phyloP scores from a whole-genome alignment of 2,797 vertebrate genomes.

The Lepus oiostolus region DNA sequence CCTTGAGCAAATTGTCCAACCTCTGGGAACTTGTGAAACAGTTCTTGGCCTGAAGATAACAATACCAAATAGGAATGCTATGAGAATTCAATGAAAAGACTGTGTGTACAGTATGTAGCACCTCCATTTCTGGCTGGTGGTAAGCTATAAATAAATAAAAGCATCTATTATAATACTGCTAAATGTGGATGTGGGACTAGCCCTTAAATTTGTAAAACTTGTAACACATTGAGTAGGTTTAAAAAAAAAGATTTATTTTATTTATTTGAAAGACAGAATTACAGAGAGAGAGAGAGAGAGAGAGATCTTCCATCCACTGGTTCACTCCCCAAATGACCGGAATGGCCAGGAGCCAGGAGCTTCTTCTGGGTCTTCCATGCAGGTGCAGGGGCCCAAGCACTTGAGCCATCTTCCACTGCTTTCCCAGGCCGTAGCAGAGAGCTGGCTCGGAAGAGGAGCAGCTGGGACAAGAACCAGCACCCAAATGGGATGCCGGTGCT shows the following conservation, averaged over 20 bases:
- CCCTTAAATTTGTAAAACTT: background rate
- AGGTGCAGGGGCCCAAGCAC: too few species aligned
- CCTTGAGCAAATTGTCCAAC: background rate
- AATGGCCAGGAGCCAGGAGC: too few species aligned
- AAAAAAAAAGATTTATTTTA: too few species aligned
- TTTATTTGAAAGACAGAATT: too few species aligned
- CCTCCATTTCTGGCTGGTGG: background rate
- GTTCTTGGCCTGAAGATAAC: background rate
- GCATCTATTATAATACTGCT: background rate
- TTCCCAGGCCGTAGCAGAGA: too few species aligned
- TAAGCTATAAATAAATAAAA: slow-evolving; percentile 32
- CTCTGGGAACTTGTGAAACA: background rate
- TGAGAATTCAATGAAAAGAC: background rate
- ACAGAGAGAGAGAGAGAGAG: too few species aligned
- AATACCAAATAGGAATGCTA: background rate
- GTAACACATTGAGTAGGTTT: background rate
- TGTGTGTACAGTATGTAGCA: background rate
- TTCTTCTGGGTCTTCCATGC: too few species aligned
- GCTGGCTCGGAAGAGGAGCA: too few species aligned
- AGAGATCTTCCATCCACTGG: too few species aligned
- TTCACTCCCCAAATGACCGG: too few species aligned
- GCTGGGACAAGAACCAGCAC: background rate
- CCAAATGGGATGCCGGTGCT: background rate
- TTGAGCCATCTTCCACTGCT: too few species aligned
- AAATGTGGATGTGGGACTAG: background rate